A percentile compares a stretch with the other conserved stretches of the same genome.
These are phyloP conservation scores for Idaea straminata DNA, from an alignment of 2,888 invertebrate genomes.

Conservation along the genomic window DNA sequence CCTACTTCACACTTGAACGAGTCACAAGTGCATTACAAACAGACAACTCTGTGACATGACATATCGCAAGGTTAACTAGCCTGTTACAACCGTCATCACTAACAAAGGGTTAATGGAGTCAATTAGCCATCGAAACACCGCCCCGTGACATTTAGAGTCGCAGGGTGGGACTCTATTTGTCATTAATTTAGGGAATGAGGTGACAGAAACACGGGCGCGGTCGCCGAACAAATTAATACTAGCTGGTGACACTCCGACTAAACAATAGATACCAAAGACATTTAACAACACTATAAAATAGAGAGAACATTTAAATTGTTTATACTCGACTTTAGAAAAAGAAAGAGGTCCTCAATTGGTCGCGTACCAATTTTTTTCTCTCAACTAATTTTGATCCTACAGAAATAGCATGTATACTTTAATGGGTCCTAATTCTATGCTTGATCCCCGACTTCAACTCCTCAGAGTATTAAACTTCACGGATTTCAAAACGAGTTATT, in stretches of 20 bases:
- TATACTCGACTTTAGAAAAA: no score
- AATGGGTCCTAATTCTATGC: no score
- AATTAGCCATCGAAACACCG: constrained; percentile 72
- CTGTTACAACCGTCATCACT: constrained; percentile 46
- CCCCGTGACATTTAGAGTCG: constrained; percentile 62
- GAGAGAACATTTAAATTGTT: no score
- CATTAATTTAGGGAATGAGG: constrained; percentile 77
- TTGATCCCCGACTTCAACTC: no score
- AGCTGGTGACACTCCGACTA: constrained; percentile 21
- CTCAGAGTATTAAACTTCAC: no score
- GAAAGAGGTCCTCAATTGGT: no score
- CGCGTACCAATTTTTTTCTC: no score
- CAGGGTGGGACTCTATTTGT: constrained; percentile 68
- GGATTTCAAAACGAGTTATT: no score
- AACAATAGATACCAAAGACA: constrained; percentile 12
- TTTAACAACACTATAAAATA: not conserved
- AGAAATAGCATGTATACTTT: no score
- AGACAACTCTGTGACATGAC: constrained; percentile 34
- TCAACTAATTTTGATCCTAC: no score
- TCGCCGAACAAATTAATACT: constrained; percentile 67
- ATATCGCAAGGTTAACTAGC: constrained; percentile 56
- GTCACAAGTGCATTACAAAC: not conserved
- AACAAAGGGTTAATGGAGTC: constrained; percentile 70
- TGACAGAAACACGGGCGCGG: constrained; percentile 72
- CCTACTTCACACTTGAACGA: not conserved